These are phyloP conservation scores for Clusia tigrina DNA, from an alignment of 2,888 invertebrate genomes.

Conservation along the genomic window DNA sequence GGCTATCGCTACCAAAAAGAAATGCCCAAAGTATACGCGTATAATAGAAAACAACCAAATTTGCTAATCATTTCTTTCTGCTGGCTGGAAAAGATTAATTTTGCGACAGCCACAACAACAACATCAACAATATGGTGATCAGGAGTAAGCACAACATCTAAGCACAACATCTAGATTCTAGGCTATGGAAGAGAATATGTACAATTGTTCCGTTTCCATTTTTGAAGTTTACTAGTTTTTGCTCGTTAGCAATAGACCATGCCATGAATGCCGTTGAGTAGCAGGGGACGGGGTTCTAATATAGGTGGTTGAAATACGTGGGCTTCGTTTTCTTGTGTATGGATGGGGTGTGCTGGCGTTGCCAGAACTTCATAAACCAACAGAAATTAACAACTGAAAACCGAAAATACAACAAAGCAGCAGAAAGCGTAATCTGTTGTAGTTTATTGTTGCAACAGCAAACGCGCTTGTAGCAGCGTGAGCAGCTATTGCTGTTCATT, in stretches of 20 bases:
- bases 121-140: too few relatives aligned
- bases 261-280: neutral
- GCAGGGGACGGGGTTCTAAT: neutral
- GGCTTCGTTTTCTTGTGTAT: neutral
- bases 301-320: neutral
- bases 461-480: constrained; percentile 20
- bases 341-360: neutral
- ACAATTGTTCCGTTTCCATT: constrained; percentile 45
- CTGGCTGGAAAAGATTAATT: too few relatives aligned
- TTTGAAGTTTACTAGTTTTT: constrained; percentile 62
- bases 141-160: too few relatives aligned
- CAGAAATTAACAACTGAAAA: constrained; percentile 58
- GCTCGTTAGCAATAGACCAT: constrained; percentile 61
- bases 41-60: too few relatives aligned
- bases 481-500: constrained; percentile 19
- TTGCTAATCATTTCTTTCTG: too few relatives aligned
- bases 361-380: constrained; percentile 56
- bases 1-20: too few relatives aligned
- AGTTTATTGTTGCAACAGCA: constrained; percentile 26
- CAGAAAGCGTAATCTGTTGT: constrained; percentile 25
- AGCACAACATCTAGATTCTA: too few relatives aligned
- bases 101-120: too few relatives aligned
- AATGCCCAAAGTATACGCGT: too few relatives aligned
- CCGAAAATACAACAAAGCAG: constrained; percentile 35
- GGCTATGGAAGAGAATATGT: too few relatives aligned